Percentiles rank a stretch among this genome's conserved stretches.
Conservation (phyloP, 2,888 invertebrate genomes). For the Strigamia crassipes region DNA sequence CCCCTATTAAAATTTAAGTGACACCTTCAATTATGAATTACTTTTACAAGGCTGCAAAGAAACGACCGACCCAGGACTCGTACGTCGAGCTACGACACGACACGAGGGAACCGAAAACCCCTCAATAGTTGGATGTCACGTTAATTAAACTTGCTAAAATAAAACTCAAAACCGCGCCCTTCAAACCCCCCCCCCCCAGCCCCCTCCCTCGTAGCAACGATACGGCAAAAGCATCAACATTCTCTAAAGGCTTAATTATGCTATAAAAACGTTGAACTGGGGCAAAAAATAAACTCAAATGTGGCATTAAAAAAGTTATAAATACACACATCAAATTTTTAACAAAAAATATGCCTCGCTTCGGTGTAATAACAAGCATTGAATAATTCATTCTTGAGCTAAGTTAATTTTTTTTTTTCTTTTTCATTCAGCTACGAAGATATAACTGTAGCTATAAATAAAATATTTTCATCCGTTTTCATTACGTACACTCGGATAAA, state of each 20-base stretch:
- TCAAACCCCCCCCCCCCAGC: not conserved
- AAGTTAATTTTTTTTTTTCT: not conserved
- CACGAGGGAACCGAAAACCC: not conserved
- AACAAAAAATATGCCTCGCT: not conserved
- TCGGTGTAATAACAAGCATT: not conserved
- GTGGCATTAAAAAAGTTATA: not conserved
- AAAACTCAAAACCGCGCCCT: not conserved
- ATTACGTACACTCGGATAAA: not conserved
- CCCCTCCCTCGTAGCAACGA: too few relatives aligned
- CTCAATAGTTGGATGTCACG: not conserved
- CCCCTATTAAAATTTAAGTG: not conserved
- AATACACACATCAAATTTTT: not conserved
- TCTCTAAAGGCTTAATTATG: not conserved
- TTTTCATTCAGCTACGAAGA: not conserved
- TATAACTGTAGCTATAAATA: not conserved
- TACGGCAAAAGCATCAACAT: not conserved
- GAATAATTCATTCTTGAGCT: not conserved
- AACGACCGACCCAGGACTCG: not conserved
- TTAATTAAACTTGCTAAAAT: not conserved
- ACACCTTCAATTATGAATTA: slow-evolving; percentile 4
- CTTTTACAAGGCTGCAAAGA: not conserved
- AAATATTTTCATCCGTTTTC: not conserved
- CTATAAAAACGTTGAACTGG: not conserved
- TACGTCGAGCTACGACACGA: not conserved
- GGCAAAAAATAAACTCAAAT: not conserved